Base-by-base conservation (phyloP, 2,888 invertebrate genomes). In the Bruchidius siliquastri region DNA sequence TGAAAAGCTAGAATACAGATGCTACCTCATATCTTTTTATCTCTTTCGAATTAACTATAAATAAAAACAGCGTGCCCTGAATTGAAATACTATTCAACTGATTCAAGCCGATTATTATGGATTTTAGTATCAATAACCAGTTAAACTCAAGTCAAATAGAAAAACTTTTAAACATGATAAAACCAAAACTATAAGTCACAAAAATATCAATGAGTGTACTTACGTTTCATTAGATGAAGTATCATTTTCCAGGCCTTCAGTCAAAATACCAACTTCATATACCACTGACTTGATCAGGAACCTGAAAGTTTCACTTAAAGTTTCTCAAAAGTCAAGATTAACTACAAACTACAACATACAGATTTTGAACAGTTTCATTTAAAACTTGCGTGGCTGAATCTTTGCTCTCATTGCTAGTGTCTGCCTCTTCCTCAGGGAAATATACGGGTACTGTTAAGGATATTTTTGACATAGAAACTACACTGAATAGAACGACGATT, bases 211-310 rank as follows among this genome's bases (percentile, higher is more conserved):
- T 67, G 2, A 67, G 67, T 67, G 72, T 76, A 82, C 82, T 83
- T 84, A 86, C 85, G 83, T 83, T 79, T 83, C 82, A 68, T 83
- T 84, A 67, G 80, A 79, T 68, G 68, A 72, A 75, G 86, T 87
- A 0, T 85, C 86, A 21, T 81, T 80, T 72, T 86, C 86, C 49
- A 82, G 82, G 0, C 87, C 87, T 75, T 90, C 89, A 2, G 90
- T 90, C 32, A 90, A 84, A 77, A 90, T 89, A 73, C 90, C 90
- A 78, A 90, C 88, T 85, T 90, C 90, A 78, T 90, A 90, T 67
- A 90, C 89, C 4, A 90, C 86, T 0, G 90, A 89, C 79, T 88
- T 89, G 73, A 90, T 88, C 20, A 90, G 87, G 76, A 89, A 90
- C 76, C 90, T 90, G 75, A 66, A 77, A 79, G 20, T 20, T 67